Evolutionary conservation across 64 coral and sea anemone species (phyloP), one percentile per base, ranked within the genome.

Genomic region (Actinia tenebrosa): DNA sequence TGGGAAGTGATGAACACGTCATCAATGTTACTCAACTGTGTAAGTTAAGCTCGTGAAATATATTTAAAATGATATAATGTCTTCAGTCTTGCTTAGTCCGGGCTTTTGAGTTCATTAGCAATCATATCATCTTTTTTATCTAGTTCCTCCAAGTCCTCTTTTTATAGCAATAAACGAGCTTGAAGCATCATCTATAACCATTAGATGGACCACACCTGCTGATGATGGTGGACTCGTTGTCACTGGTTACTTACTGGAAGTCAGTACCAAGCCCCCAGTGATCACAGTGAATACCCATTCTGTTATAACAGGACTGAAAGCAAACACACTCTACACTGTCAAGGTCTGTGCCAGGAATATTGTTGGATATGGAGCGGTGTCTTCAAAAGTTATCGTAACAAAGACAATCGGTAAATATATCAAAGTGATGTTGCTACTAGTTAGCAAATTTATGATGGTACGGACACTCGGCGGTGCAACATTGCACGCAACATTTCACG

Each of bases 11-110:
- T 54, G 61, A 84, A 10, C 89, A 90, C 20, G 71, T 45, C 13
- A 84, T 85, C 18, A 72, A 18, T 71, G 82, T 90, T 16, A 90
- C 4, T 71, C 89, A 60, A 30, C 71, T 78, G 60, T 77, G 89
- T 90, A 58, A 90, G 30, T 37, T 37, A 37, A 37, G 30, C 30
- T 37, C 1, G 30, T 37, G n/a, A n/a, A n/a, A n/a, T n/a, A n/a
- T n/a, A n/a, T n/a, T n/a, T n/a, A n/a, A n/a, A n/a, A n/a, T n/a
- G n/a, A n/a, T n/a, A n/a, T n/a, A n/a, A n/a, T n/a, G n/a, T n/a
- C n/a, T n/a, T n/a, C n/a, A n/a, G n/a, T n/a, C n/a, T n/a, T n/a
- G n/a, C n/a, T n/a, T n/a, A n/a, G n/a, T n/a, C n/a, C n/a, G n/a
- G n/a, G n/a, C n/a, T n/a, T n/a, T n/a, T n/a, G n/a, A n/a, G n/a